phyloP scores from a whole-genome alignment of 2,888 invertebrate species.

The Lasioglossum morio region DNA sequence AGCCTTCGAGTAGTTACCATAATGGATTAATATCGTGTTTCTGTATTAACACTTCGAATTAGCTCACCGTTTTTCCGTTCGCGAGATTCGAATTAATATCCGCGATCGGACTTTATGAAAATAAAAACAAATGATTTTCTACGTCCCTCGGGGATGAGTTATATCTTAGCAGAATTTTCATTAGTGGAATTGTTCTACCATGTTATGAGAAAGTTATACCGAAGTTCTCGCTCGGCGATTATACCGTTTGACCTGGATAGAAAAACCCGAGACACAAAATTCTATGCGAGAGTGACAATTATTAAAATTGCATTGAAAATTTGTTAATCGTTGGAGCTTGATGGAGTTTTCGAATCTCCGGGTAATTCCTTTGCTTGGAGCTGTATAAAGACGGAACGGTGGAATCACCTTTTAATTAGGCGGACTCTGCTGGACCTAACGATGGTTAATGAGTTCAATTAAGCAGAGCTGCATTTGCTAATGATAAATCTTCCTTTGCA shows the following conservation, averaged over 20 bases:
- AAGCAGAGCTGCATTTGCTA: not conserved
- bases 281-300: not conserved
- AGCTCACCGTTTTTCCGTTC: not conserved
- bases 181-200: not conserved
- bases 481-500: conserved; percentile 10
- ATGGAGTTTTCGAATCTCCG: not conserved
- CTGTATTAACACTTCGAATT: not conserved
- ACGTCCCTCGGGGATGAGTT: not conserved
- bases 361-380: not conserved
- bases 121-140: not conserved
- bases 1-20: not conserved
- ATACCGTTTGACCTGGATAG: not conserved
- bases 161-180: not conserved
- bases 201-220: not conserved
- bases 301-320: not conserved
- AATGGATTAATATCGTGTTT: not conserved
- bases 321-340: not conserved
- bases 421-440: not conserved
- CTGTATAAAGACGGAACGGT: not conserved
- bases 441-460: conserved; percentile 6
- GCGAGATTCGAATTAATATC: not conserved
- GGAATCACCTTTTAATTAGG: not conserved
- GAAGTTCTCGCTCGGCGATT: not conserved
- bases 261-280: not conserved
- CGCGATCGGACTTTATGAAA: not conserved